Evolutionary conservation across 1,140 invertebrate genomes (phyloP).

Genomic region (Periplaneta americana): DNA sequence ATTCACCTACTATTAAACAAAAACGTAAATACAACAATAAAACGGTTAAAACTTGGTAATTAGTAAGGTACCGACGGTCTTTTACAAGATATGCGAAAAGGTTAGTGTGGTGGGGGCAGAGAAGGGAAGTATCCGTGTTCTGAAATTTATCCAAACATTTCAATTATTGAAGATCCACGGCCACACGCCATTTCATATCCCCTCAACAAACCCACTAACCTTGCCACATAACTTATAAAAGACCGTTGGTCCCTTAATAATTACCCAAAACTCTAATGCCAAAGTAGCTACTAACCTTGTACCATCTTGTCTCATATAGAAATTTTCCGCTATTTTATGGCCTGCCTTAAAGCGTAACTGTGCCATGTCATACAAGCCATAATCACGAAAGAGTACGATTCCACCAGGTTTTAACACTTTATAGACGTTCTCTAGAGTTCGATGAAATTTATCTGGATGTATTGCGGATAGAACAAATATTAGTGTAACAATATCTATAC

Average conservation of each 20-base stretch:
- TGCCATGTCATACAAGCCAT: conserved; percentile 97
- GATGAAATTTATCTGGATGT: conserved; percentile 69
- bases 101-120: not conserved
- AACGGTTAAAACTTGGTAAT: not conserved
- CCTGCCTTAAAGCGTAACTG: conserved; percentile 91
- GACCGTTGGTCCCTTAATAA: not conserved
- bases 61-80: not conserved
- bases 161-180: not conserved
- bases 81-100: not conserved
- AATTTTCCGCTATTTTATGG: conserved; percentile 89
- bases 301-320: conserved; percentile 96
- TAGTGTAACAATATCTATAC: conserved; percentile 61
- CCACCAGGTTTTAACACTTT: conserved; percentile 73
- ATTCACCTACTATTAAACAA: too few species aligned
- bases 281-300: conserved; percentile 61
- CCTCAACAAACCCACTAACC: too few species aligned
- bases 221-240: not conserved
- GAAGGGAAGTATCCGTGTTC: too few species aligned
- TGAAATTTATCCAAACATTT: too few species aligned
- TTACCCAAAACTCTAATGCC: not conserved
- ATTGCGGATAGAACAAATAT: conserved; percentile 80
- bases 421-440: conserved; percentile 63
- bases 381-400: conserved; percentile 88
- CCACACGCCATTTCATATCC: not conserved
- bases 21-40: too few species aligned